phyloP scores from a whole-genome alignment of 2,797 vertebrate genomes.

The Acomys russatus region DNA sequence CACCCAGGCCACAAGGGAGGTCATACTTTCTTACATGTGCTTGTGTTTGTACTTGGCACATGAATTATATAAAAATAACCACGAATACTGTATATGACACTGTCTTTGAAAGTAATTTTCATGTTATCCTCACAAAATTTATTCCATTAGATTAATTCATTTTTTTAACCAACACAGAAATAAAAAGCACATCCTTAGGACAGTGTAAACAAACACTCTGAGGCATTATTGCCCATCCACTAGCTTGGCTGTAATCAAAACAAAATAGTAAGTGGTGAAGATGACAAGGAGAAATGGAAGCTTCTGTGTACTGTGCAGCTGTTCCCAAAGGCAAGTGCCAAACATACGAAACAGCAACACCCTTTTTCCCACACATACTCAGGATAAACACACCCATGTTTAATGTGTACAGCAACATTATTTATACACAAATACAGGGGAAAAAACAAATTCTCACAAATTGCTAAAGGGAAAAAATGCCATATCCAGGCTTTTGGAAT shows the following conservation, averaged over 20 bases:
- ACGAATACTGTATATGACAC: not conserved
- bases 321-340: not conserved
- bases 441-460: not conserved
- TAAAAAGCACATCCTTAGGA: not conserved
- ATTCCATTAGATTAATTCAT: not conserved
- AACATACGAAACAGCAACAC: not conserved
- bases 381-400: not conserved
- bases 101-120: slow-evolving; percentile 37
- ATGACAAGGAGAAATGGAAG: not conserved
- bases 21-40: not conserved
- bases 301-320: not conserved
- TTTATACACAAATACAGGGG: not conserved
- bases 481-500: not conserved
- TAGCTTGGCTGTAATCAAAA: not conserved
- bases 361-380: not conserved
- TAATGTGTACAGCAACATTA: not conserved
- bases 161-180: not conserved
- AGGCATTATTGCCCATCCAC: not conserved
- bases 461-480: not conserved
- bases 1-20: accelerated
- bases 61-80: not conserved
- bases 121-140: not conserved
- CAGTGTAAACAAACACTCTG: not conserved
- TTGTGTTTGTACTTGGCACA: not conserved
- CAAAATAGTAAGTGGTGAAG: not conserved